These are phyloP conservation scores for Argyrosomus japonicus DNA, from an alignment of 2,113 vertebrate species.

Conservation along the genomic window DNA sequence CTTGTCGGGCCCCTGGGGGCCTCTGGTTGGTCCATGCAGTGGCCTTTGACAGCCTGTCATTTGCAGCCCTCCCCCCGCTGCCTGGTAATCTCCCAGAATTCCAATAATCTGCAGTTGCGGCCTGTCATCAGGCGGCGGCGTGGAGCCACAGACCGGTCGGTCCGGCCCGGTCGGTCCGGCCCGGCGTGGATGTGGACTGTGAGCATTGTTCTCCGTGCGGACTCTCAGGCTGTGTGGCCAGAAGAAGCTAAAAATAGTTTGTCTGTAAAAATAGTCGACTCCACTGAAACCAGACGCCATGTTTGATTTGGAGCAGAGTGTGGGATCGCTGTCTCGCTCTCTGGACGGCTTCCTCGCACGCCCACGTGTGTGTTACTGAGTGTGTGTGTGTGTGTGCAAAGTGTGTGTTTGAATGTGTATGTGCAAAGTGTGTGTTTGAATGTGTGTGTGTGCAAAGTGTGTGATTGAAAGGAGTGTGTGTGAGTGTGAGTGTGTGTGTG, in stretches of 20 bases:
- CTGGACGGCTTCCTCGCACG: conserved; percentile 37
- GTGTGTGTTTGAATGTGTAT: too few relatives aligned
- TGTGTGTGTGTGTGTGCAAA: background rate
- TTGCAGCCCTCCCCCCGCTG: conserved; percentile 18
- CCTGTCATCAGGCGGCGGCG: conserved; percentile 54
- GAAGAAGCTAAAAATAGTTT: conserved; percentile 60
- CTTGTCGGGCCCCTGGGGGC: conserved; percentile 1
- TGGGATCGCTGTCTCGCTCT: conserved; percentile 54
- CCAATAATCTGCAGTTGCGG: conserved; percentile 44
- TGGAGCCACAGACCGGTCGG: conserved; percentile 40
- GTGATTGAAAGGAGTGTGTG: too few relatives aligned
- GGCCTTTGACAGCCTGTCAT: conserved; percentile 33
- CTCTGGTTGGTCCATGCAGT: background rate
- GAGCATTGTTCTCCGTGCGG: conserved; percentile 55
- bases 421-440: too few relatives aligned
- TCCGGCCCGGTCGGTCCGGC: background rate
- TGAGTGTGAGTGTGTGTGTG: background rate
- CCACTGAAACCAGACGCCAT: conserved; percentile 51
- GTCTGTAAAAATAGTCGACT: conserved; percentile 62
- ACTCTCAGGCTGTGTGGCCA: conserved; percentile 50
- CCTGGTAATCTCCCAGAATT: conserved; percentile 57
- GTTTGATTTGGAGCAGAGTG: conserved; percentile 70
- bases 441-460: background rate
- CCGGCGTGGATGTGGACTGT: background rate
- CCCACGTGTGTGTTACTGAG: conserved; percentile 14